Evolutionary conservation across 2,888 invertebrate species (phyloP).

Genomic region (Andrena trimmerana): DNA sequence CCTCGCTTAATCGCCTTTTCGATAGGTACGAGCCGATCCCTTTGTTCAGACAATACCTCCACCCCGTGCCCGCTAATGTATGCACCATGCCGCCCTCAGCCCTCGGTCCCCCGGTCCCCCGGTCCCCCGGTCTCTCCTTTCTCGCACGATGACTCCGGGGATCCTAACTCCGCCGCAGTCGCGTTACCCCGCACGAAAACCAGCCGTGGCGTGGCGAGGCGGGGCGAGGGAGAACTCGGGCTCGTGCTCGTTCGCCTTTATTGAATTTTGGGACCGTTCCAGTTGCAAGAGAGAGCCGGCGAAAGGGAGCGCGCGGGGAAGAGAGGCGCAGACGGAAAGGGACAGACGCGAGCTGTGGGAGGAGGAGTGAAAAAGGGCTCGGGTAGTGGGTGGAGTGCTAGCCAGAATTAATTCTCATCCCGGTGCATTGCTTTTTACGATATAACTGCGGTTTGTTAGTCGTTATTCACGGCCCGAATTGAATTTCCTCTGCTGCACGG

Average conservation of each 20-base stretch:
- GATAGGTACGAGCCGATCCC: constrained; percentile 77
- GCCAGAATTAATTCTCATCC: constrained; percentile 84
- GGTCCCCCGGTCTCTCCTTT: constrained; percentile 18
- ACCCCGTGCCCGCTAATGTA: constrained; percentile 79
- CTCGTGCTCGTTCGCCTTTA: constrained; percentile 82
- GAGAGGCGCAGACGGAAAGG: constrained; percentile 47
- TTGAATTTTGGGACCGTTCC: constrained; percentile 84
- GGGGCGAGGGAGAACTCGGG: constrained; percentile 73
- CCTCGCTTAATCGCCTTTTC: constrained; percentile 79
- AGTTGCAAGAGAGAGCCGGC: constrained; percentile 70
- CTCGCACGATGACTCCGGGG: constrained; percentile 78
- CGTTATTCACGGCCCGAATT: constrained; percentile 84
- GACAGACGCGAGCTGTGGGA: constrained; percentile 31
- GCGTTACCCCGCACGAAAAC: constrained; percentile 74
- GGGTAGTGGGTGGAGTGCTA: constrained; percentile 72
- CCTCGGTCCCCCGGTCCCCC: constrained; percentile 19
- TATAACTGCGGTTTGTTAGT: constrained; percentile 85
- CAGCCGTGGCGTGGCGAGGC: constrained; percentile 59
- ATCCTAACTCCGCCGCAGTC: constrained; percentile 65
- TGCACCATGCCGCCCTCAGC: constrained; percentile 72
- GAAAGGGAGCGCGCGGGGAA: constrained; percentile 50
- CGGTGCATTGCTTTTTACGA: constrained; percentile 84
- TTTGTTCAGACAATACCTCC: constrained; percentile 79
- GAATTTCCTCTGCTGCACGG: constrained; percentile 75
- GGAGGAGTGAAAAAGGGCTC: constrained; percentile 51